These are phyloP conservation scores for Pseudoatta argentina DNA, from an alignment of 1,140 invertebrate genomes.

Conservation along the genomic window DNA sequence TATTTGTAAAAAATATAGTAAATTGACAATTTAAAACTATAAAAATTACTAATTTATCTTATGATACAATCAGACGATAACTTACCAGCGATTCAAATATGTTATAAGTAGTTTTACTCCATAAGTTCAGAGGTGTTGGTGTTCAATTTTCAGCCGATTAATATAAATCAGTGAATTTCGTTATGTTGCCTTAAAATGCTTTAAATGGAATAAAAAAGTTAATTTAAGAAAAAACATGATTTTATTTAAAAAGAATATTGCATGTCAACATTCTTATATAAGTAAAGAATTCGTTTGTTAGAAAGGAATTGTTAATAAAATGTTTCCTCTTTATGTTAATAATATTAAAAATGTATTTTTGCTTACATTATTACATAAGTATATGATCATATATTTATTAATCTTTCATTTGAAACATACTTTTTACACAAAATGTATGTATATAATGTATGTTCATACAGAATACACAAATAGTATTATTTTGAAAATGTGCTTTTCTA, in stretches of 20 bases:
- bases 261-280: not conserved
- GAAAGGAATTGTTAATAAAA: not conserved
- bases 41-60: too few relatives aligned
- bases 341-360: slow-evolving; percentile 22
- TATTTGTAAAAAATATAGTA: too few relatives aligned
- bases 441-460: not conserved
- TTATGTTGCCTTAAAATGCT: not conserved
- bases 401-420: not conserved
- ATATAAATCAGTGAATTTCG: too few relatives aligned
- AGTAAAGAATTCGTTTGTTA: not conserved
- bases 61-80: too few relatives aligned
- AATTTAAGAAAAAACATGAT: not conserved
- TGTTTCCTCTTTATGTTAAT: not conserved
- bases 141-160: too few relatives aligned
- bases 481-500: not conserved
- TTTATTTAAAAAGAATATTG: not conserved
- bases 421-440: not conserved
- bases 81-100: too few relatives aligned
- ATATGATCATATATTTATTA: not conserved
- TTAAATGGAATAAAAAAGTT: not conserved
- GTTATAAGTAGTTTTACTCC: too few relatives aligned
- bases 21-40: too few relatives aligned
- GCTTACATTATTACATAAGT: not conserved
- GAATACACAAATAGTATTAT: not conserved
- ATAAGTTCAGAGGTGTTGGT: too few relatives aligned